phyloP scores from a whole-genome alignment of 2,113 vertebrate species.

The Actinemys pallida region DNA sequence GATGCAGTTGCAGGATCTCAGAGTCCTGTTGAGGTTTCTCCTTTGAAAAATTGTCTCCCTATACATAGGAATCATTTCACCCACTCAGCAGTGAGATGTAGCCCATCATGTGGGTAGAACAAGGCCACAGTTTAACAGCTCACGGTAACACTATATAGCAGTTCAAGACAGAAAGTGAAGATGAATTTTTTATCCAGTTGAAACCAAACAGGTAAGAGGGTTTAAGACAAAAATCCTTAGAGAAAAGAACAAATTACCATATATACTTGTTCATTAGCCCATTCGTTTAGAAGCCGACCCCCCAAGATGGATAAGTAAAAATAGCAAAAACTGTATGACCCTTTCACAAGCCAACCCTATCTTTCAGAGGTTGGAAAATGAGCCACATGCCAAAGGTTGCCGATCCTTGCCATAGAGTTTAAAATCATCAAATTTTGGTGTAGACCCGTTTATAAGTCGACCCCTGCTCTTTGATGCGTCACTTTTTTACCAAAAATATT shows the following conservation, averaged over 20 bases:
- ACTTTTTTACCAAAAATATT: too few species aligned
- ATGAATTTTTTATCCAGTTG: neutral
- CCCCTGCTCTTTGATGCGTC: too few species aligned
- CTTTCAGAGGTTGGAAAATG: too few species aligned
- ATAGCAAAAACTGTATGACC: too few species aligned
- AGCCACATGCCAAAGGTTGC: too few species aligned
- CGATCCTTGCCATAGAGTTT: too few species aligned
- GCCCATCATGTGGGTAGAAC: neutral
- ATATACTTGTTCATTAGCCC: too few species aligned
- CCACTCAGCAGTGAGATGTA: neutral
- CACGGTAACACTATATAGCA: neutral
- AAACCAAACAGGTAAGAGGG: slow-evolving; percentile 19
- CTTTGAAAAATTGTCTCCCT: neutral
- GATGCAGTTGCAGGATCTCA: neutral
- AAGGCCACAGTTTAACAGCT: neutral
- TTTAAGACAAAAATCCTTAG: slow-evolving; percentile 21
- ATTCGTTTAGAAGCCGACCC: too few species aligned
- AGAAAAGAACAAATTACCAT: slow-evolving; percentile 29
- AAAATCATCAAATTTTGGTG: too few species aligned
- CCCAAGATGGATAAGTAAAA: too few species aligned
- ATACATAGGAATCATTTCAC: neutral
- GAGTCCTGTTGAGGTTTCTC: neutral
- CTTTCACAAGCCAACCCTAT: too few species aligned
- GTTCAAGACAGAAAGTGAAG: neutral
- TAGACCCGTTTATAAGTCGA: too few species aligned